Percentiles rank a stretch among this genome's conserved stretches.
phyloP scores from a whole-genome alignment of 35 echinoderm and acorn worm genomes.

The Amphiura filiformis region DNA sequence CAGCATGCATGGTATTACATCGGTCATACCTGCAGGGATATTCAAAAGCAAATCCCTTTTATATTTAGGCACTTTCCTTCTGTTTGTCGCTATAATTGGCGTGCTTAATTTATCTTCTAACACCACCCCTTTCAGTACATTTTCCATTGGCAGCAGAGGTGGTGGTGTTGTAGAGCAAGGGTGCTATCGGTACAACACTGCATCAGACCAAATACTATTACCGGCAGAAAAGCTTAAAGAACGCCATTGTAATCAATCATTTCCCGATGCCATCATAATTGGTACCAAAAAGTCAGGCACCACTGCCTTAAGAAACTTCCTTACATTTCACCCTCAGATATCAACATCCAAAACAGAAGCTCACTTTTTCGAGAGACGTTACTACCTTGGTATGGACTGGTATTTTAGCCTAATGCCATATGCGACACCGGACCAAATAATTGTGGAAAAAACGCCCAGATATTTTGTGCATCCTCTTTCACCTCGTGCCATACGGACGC shows the following conservation, averaged over 20 bases:
- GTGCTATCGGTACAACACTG: not conserved
- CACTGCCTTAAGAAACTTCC: constrained; percentile 35
- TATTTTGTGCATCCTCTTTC: constrained; percentile 52
- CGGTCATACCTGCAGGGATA: no score
- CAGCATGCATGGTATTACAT: not conserved
- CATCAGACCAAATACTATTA: not conserved
- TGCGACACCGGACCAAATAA: constrained; percentile 54
- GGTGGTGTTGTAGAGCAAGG: constrained; percentile 8
- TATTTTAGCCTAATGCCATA: constrained; percentile 60
- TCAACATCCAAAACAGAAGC: constrained; percentile 30
- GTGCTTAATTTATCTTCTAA: not conserved
- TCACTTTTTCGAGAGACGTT: constrained; percentile 48
- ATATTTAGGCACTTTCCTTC: not conserved
- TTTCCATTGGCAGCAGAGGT: not conserved
- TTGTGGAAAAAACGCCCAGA: constrained; percentile 77
- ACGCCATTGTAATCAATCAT: not conserved
- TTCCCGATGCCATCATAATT: constrained; percentile 59
- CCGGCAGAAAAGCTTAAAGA: not conserved
- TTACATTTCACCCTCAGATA: constrained; percentile 51
- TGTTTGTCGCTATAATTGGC: not conserved
- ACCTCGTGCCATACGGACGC: constrained; percentile 26
- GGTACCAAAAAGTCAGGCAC: constrained; percentile 60
- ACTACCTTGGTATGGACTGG: constrained; percentile 62
- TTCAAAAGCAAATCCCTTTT: not conserved
- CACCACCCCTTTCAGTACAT: not conserved